Evolutionary conservation across 1,140 invertebrate genomes (phyloP).

Genomic region (Tetragnatha versicolor): DNA sequence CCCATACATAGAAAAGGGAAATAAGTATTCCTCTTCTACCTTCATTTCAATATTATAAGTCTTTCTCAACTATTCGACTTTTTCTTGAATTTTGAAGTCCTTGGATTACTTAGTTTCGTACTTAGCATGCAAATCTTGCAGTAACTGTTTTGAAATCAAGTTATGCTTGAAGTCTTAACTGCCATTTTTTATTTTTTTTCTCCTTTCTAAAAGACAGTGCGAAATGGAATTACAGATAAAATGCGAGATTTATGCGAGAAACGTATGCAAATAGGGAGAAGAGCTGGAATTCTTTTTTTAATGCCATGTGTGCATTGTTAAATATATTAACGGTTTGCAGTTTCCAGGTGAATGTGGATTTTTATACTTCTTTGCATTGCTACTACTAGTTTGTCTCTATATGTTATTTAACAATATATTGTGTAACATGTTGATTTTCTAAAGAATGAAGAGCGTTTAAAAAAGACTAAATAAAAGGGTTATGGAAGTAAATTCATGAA

Average conservation of each 20-base stretch:
- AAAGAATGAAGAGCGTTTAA: no score
- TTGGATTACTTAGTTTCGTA: conserved; percentile 8
- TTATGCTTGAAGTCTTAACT: neutral
- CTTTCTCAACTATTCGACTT: conserved; percentile 1
- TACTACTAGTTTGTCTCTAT: no score
- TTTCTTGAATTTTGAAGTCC: neutral
- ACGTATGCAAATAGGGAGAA: neutral
- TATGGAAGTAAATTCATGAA: no score
- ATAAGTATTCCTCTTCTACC: neutral
- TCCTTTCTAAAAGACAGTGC: neutral
- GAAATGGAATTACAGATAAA: neutral
- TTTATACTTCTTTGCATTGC: no score
- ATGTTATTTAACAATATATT: no score
- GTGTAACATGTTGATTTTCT: no score
- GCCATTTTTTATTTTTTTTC: neutral
- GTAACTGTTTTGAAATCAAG: neutral
- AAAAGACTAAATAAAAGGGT: no score
- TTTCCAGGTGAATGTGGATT: no score
- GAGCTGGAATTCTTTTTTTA: neutral
- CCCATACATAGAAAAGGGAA: conserved; percentile 8
- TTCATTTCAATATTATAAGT: conserved; percentile 28
- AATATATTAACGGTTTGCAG: no score
- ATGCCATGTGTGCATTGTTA: no score
- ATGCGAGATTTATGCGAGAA: conserved; percentile 3
- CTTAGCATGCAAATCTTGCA: conserved; percentile 20